These are phyloP conservation scores for Marisa cornuarietis DNA, from an alignment of 1,140 invertebrate genomes.

Conservation along the genomic window DNA sequence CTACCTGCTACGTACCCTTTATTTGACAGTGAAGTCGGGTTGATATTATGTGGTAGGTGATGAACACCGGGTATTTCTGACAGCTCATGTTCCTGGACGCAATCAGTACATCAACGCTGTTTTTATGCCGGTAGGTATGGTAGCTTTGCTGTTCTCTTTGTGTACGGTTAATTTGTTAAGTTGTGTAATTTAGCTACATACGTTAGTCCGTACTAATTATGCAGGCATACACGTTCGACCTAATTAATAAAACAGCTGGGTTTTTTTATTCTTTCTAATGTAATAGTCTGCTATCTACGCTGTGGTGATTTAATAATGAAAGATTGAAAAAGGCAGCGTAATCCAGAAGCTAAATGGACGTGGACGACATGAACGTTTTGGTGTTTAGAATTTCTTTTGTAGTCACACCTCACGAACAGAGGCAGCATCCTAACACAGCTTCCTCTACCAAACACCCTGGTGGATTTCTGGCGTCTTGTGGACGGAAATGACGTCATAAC, in stretches of 20 bases:
- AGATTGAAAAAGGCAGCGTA: too few relatives aligned
- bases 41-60: slow-evolving; percentile 34
- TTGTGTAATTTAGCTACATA: background rate
- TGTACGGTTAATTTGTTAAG: background rate
- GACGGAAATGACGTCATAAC: slow-evolving; percentile 49
- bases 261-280: background rate
- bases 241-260: too few relatives aligned
- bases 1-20: too few relatives aligned
- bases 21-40: too few relatives aligned
- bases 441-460: slow-evolving; percentile 48
- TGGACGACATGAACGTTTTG: too few relatives aligned
- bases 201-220: background rate
- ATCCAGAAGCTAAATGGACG: background rate
- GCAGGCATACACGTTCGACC: background rate
- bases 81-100: slow-evolving; percentile 36
- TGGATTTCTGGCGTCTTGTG: slow-evolving; percentile 58
- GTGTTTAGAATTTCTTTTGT: background rate
- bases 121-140: slow-evolving; percentile 40
- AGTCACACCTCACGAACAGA: background rate
- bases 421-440: slow-evolving; percentile 54
- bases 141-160: background rate
- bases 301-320: too few relatives aligned
- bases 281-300: background rate
- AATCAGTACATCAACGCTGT: slow-evolving; percentile 51
- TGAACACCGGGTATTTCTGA: slow-evolving; percentile 40